Base-by-base conservation (phyloP, 2,113 vertebrate species). In the Aegithalos caudatus region DNA sequence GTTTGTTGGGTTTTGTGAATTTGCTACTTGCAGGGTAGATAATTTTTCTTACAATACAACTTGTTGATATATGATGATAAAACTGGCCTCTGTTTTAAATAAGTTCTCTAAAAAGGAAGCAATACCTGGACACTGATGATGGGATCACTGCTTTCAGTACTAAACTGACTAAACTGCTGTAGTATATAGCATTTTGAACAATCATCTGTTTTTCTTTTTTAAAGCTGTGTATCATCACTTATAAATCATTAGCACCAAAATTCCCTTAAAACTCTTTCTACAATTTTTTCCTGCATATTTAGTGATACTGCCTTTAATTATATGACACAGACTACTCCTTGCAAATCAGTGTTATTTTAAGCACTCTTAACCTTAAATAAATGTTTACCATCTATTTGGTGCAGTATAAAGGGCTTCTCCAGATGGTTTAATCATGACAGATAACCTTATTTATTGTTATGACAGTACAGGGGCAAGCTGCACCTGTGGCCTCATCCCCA, bases 391-490 rank as follows among this genome's bases (percentile, higher is more conserved):
- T 64, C 69, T 81, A 88, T 72, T 83, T 47, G 76, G 76, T 84
- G 19, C 44, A 58, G 38, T 86, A 60, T 67, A 83, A 92, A 80
- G 47, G 57, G 65, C 42, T 83, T 89, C 67, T 95, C 87, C 92
- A 96, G 90, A 77, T 96, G 93, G 90, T 53, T 94, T 86, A 81
- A 93, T 88, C 56, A 78, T 95, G 92, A 96, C 71, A 94, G 74
- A 97, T 97, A 94, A 90, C 94, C 87, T 93, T 95, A 93, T 95
- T 97, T 94, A 96, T 94, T 95, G 62, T 70, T 91, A 38, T 90
- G 95, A 94, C 88, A 82, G 90, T 95, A 73, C 70, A 77, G 91
- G 69, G 91, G 57, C 89, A 89, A 71, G 66, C 81, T 80, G 87
- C 89, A 95, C 90, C 95, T 97, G 94, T 94, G 91, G 82, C 94